Evolutionary conservation across 2,888 invertebrate species (phyloP), one percentile per base, ranked within the genome.

Genomic region (Halictus quadricinctus): DNA sequence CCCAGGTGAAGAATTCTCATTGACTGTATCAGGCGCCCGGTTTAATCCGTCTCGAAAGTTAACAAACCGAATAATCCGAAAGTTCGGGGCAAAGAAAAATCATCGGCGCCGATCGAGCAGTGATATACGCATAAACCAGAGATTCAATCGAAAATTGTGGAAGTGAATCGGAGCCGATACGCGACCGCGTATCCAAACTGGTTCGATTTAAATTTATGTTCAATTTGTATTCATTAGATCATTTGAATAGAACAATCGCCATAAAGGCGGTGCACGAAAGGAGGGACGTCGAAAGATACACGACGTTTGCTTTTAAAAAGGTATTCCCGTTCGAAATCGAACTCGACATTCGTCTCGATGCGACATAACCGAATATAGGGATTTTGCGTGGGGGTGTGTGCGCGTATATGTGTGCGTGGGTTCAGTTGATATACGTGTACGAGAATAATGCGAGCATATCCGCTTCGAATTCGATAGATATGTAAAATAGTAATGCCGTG

Each of bases 381-480:
- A 6, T 8, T 54, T 21, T 21, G 21, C 78, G 72, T 64, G 58
- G 60, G 60, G 73, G 36, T 12, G 76, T 46, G n/a, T 60, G 54
- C 36, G 66, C 36, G 36, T 8, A 25, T 12, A 4, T 41, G 58
- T 10, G 18, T 5, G 29, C 41, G 25, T 10, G 21, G 79, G 73
- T 70, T 60, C 36, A 43, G 12, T 36, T 72, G 80, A 60, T 72
- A 74, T 81, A 77, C 70, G 79, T 18, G 46, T 54, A 69, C 29
- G 69, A 76, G 87, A 79, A 77, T 82, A 88, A 87, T 84, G 79
- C 88, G 87, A 72, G 76, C 78, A 87, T 88, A 87, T 87, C 88
- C 82, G 82, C 83, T 88, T 84, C 75, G 82, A 77, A 88, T 84
- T 88, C 87, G 88, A 88, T 88, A 88, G 88, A 87, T 87, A 88